phyloP scores from a whole-genome alignment of 1,140 invertebrate genomes.

The Vanessa atalanta region DNA sequence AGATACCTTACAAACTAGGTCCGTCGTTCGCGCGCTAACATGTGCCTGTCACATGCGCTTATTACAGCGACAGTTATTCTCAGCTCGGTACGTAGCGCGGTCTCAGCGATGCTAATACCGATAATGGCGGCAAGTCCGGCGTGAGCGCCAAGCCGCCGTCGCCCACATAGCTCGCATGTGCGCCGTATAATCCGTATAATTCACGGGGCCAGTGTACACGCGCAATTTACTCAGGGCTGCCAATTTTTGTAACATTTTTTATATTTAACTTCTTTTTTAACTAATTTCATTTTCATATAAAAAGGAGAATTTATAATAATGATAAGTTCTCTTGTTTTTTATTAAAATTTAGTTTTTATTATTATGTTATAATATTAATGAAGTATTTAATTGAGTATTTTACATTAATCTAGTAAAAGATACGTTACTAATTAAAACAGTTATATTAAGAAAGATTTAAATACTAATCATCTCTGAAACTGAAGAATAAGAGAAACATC shows the following conservation, averaged over 20 bases:
- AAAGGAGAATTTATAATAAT: no score
- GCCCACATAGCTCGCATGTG: conserved; percentile 58
- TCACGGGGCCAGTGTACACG: conserved; percentile 63
- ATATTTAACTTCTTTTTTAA: neutral
- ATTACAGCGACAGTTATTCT: conserved; percentile 19
- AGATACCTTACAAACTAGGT: conserved; percentile 6
- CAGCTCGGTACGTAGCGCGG: conserved; percentile 6
- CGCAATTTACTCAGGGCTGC: conserved; percentile 61
- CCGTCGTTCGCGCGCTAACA: conserved; percentile 7
- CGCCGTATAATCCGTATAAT: conserved; percentile 60
- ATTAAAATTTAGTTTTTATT: no score
- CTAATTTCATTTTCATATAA: neutral
- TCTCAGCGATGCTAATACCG: conserved; percentile 39
- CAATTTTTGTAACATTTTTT: neutral
- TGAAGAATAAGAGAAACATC: no score
- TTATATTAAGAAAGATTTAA: no score
- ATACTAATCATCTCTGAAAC: no score
- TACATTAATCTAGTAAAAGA: no score
- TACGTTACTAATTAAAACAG: no score
- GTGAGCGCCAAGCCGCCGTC: conserved; percentile 41
- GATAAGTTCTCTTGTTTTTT: no score
- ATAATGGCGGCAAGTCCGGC: conserved; percentile 43
- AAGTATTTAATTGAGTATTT: no score
- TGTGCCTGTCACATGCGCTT: conserved; percentile 6
- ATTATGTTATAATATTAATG: no score